Conservation (phyloP, 1,140 invertebrate species). For the Gryllus bimaculatus region DNA sequence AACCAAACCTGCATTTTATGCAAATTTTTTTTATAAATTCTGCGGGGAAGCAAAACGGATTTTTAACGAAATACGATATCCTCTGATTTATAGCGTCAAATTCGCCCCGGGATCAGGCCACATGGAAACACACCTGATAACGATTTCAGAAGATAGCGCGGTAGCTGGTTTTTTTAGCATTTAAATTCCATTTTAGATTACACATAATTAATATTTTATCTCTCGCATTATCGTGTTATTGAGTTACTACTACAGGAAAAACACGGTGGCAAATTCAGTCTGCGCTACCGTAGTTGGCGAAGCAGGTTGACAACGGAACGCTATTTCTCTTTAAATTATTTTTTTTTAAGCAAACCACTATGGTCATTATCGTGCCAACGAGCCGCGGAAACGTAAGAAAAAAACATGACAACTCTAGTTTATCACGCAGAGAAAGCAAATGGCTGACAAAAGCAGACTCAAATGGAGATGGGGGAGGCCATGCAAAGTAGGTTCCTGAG, state of each 20-base stretch:
- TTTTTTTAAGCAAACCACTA: neutral
- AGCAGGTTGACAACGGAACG: neutral
- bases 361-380: neutral
- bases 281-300: neutral
- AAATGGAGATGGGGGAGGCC: neutral
- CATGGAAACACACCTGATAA: neutral
- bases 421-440: neutral
- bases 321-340: neutral
- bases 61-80: neutral
- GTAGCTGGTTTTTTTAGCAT: neutral
- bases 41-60: neutral
- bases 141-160: neutral
- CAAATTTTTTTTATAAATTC: no score
- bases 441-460: neutral
- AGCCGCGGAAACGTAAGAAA: neutral
- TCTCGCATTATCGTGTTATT: neutral
- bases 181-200: neutral
- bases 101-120: neutral
- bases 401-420: neutral
- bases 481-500: neutral
- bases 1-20: no score
- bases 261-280: neutral
- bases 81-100: neutral
- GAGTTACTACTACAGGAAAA: neutral
- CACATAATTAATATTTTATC: constrained; percentile 1